Evolutionary conservation across 2,888 invertebrate genomes (phyloP).

Genomic region (Fragum whitleyi): DNA sequence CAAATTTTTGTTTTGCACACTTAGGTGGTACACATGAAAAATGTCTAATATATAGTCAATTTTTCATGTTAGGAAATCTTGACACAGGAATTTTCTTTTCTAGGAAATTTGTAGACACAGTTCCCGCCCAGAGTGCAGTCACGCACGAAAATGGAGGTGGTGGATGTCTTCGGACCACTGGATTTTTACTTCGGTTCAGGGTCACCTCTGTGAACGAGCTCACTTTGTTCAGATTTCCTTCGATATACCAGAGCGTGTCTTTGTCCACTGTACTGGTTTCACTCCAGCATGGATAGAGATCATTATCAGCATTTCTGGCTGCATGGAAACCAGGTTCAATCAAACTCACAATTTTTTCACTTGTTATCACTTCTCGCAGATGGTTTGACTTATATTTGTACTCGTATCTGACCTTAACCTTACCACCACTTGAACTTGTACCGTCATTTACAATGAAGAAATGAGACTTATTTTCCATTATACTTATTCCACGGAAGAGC

Average conservation of each 20-base stretch:
- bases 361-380: constrained; percentile 12
- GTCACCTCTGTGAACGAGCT: constrained; percentile 49
- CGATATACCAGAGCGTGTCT: constrained; percentile 46
- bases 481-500: constrained; percentile 32
- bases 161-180: constrained; percentile 32
- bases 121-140: constrained; percentile 47
- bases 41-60: no score
- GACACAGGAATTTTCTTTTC: constrained; percentile 35
- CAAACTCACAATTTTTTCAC: not conserved
- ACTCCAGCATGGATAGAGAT: constrained; percentile 44
- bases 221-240: constrained; percentile 50
- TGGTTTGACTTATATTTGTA: constrained; percentile 48
- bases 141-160: constrained; percentile 59
- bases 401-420: constrained; percentile 40
- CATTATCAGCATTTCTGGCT: constrained; percentile 36
- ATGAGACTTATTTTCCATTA: constrained; percentile 36
- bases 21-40: no score
- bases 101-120: constrained; percentile 34
- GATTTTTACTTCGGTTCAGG: constrained; percentile 30
- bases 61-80: constrained; percentile 23
- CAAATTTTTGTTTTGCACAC: no score
- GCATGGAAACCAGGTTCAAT: constrained; percentile 31
- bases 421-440: constrained; percentile 29
- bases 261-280: constrained; percentile 37
- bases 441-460: constrained; percentile 48